Conservation (phyloP, 2,113 vertebrate genomes). For the Salvelinus fontinalis region DNA sequence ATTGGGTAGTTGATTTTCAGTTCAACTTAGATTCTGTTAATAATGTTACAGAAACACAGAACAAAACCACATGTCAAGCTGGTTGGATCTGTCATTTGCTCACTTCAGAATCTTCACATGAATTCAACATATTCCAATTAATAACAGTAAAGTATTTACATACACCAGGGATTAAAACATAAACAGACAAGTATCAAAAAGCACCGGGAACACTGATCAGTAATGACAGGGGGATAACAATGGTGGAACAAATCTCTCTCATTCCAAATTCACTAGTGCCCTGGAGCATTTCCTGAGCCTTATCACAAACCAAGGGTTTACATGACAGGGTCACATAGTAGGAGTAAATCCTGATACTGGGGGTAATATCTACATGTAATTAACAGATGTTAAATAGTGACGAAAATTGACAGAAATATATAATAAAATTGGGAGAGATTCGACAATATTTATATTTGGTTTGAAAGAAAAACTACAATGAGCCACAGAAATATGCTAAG, state of each 20-base stretch:
- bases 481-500: constrained; percentile 44
- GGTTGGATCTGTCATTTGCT: constrained; percentile 21
- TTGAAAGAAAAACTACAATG: constrained; percentile 3
- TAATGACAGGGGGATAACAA: constrained; percentile 38
- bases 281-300: neutral
- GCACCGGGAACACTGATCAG: neutral
- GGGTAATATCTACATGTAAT: neutral
- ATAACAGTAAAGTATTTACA: constrained; percentile 58
- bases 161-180: constrained; percentile 20
- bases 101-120: neutral
- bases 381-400: neutral
- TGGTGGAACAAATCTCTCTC: constrained; percentile 11
- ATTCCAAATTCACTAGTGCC: neutral
- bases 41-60: constrained; percentile 52
- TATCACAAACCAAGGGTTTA: neutral
- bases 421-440: constrained; percentile 13
- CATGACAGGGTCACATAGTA: neutral
- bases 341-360: neutral
- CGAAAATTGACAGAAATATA: constrained; percentile 11
- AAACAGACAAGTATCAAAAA: constrained; percentile 12
- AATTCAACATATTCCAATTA: constrained; percentile 30
- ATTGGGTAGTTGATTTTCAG: constrained; percentile 52
- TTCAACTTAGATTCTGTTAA: constrained; percentile 45
- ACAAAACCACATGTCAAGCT: constrained; percentile 22
- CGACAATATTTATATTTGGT: neutral